These are phyloP conservation scores for Tangara arthus DNA, from an alignment of 2,797 vertebrate species.

Conservation along the genomic window DNA sequence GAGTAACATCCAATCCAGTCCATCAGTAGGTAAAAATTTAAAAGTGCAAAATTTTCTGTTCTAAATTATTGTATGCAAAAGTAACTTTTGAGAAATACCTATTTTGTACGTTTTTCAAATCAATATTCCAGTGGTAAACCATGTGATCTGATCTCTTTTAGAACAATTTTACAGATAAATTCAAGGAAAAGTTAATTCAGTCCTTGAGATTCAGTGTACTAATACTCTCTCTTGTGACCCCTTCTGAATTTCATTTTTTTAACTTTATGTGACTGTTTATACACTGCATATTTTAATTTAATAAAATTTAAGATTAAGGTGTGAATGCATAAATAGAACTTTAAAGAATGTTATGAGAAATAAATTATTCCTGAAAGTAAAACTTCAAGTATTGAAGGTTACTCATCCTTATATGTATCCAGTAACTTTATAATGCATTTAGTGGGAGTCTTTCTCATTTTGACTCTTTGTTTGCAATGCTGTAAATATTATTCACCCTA, in stretches of 20 bases:
- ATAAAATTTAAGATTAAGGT: background rate
- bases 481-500: constrained; percentile 35
- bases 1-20: background rate
- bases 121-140: background rate
- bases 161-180: background rate
- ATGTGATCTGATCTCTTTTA: background rate
- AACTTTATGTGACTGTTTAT: background rate
- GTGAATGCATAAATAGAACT: background rate
- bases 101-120: background rate
- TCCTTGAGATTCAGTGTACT: background rate
- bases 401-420: fast-evolving
- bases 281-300: background rate
- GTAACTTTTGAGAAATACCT: background rate
- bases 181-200: background rate
- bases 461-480: background rate
- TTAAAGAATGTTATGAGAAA: background rate
- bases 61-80: background rate
- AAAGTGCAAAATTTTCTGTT: background rate
- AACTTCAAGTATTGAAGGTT: background rate
- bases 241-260: background rate
- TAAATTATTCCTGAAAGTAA: background rate
- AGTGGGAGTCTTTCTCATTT: background rate
- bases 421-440: background rate
- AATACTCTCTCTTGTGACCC: background rate
- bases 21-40: background rate